Evolutionary conservation across 2,888 invertebrate species (phyloP).

Genomic region (Ypsolopha scabrella): DNA sequence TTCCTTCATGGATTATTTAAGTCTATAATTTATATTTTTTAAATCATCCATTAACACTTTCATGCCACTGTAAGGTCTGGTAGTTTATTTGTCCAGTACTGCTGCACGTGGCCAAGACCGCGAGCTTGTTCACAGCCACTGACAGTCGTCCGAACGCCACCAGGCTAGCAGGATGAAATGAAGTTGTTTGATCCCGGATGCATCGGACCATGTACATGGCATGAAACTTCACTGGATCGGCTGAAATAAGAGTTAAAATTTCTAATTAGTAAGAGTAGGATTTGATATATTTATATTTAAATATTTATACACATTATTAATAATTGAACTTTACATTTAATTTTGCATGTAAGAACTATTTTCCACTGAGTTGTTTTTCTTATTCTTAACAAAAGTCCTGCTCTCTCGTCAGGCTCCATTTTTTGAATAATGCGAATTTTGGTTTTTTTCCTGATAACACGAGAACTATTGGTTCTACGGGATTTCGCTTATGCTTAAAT

Average conservation of each 20-base stretch:
- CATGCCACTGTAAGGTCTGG: slow-evolving; percentile 72
- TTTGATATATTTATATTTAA: no score
- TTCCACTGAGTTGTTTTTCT: no score
- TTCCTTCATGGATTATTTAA: not conserved
- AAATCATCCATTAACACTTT: slow-evolving; percentile 30
- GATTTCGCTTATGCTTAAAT: no score
- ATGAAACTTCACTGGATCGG: slow-evolving; percentile 85
- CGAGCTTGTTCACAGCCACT: slow-evolving; percentile 82
- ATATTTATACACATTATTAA: no score
- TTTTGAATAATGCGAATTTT: no score
- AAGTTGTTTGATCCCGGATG: slow-evolving; percentile 48
- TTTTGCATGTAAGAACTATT: no score
- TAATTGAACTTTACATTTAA: no score
- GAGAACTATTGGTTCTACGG: no score
- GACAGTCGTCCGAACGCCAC: slow-evolving; percentile 80
- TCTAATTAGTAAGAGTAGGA: not conserved
- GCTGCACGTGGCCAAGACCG: slow-evolving; percentile 74
- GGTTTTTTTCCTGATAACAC: no score
- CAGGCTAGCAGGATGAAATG: slow-evolving; percentile 65
- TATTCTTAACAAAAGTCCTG: no score
- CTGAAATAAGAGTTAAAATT: slow-evolving; percentile 49
- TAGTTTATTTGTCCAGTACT: slow-evolving; percentile 51
- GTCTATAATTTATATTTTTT: not conserved
- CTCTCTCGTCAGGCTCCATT: no score
- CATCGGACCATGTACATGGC: slow-evolving; percentile 83